Percentiles rank a stretch among this genome's conserved stretches.
These are phyloP conservation scores for Brachypodius melanocephalos DNA, from an alignment of 2,113 vertebrate species.

Conservation along the genomic window DNA sequence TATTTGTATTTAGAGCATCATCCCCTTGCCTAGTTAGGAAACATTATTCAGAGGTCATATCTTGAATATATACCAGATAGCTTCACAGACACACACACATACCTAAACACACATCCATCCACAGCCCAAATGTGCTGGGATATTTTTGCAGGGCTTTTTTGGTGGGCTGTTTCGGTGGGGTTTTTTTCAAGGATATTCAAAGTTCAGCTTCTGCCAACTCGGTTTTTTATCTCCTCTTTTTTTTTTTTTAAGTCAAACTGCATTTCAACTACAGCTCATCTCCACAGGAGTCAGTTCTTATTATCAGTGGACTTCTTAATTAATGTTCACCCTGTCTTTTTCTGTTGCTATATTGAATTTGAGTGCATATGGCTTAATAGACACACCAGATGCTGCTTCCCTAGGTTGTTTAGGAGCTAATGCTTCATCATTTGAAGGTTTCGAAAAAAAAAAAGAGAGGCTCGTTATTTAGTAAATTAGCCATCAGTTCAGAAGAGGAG, in stretches of 20 bases:
- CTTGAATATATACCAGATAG: not conserved
- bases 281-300: not conserved
- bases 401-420: constrained; percentile 43
- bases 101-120: not conserved
- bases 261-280: not conserved
- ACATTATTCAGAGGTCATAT: not conserved
- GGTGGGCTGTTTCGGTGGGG: not conserved
- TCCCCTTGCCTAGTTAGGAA: not conserved
- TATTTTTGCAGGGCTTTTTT: not conserved
- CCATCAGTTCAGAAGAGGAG: not conserved
- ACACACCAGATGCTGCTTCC: constrained; percentile 37
- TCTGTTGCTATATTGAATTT: constrained; percentile 41
- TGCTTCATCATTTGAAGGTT: constrained; percentile 30
- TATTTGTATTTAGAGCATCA: not conserved
- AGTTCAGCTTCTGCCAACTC: not conserved
- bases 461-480: not conserved
- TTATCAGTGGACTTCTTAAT: constrained; percentile 30
- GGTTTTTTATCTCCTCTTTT: not conserved
- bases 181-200: not conserved
- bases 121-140: not conserved
- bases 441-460: not conserved
- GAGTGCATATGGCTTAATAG: constrained; percentile 27
- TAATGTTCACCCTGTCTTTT: constrained; percentile 27
- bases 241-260: not conserved
- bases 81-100: not conserved